A percentile compares a stretch with the other conserved stretches of the same genome.
These are phyloP conservation scores for Cotesia vestalis DNA, from an alignment of 1,140 invertebrate species.

Conservation along the genomic window DNA sequence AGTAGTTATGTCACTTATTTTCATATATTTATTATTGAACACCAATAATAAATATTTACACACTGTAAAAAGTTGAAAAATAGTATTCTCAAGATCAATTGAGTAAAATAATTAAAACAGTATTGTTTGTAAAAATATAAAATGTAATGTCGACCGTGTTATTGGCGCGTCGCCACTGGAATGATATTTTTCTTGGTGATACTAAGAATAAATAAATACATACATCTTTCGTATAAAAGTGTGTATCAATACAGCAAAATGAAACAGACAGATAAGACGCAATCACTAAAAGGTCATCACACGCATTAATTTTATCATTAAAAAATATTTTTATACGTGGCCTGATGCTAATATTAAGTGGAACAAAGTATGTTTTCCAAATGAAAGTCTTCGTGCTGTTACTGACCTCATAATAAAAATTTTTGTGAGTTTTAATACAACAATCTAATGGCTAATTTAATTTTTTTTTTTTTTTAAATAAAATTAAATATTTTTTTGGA, in stretches of 20 bases:
- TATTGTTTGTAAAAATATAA: not conserved
- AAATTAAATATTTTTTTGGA: too few relatives aligned
- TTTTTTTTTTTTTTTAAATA: too few relatives aligned
- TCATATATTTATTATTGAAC: not conserved
- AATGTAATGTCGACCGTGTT: constrained; percentile 15
- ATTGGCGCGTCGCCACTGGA: constrained; percentile 28
- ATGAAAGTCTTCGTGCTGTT: too few relatives aligned
- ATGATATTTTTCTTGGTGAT: constrained; percentile 24
- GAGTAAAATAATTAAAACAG: not conserved
- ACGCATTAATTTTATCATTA: not conserved
- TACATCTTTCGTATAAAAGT: not conserved
- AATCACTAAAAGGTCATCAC: constrained; percentile 9
- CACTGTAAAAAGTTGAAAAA: not conserved
- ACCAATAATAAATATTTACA: not conserved
- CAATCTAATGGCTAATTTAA: too few relatives aligned
- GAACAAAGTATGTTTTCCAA: too few relatives aligned
- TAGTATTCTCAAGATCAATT: not conserved
- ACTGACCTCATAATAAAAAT: too few relatives aligned
- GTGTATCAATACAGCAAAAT: not conserved
- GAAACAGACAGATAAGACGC: constrained; percentile 3
- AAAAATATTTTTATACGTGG: not conserved
- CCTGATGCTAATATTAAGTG: too few relatives aligned
- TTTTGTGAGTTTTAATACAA: too few relatives aligned
- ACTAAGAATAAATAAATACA: constrained; percentile 5
- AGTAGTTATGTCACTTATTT: not conserved